Base-by-base conservation (phyloP, 1,140 invertebrate species). In the Lepidostoma basale region DNA sequence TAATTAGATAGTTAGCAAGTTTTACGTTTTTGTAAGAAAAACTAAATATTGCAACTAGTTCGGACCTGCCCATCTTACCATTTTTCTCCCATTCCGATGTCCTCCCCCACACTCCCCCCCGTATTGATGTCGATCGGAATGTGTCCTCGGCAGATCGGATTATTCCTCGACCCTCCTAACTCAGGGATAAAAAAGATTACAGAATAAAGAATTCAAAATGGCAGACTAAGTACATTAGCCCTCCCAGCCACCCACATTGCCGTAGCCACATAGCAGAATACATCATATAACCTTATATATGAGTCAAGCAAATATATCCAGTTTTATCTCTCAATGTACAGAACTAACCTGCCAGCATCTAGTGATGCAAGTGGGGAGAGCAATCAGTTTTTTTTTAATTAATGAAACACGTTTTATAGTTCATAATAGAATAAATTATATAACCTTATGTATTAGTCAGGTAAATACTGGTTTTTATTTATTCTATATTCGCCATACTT, bases 61-160 rank as follows among this genome's bases (percentile, higher is more conserved):
- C 40, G 62, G 12, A 39, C 60, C 68, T 65, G 60, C 36, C 25
- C 60, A 65, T 64, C 68, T 69, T 69, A 45, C 65, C 68, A 70
- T 70, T 65, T 70, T 70, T 70, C 62, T 70, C 68, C 68, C 68
- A 70, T 70, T 70, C 56, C 62, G 25, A 63, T 25, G 60, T 44
- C 33, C n/a, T 8, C 63, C 22, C 64, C 58, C 56, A 45, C 45
- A 54, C 26, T 22, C 23, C 25, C 28, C 36, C 33, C 47, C 54
- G 18, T 62, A 59, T 62, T 54, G 62, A 68, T 36, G 33, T 42
- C 58, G 44, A 52, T 68, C 18, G 44, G 58, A 62, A 62, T 68
- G 67, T 68, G 47, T 47, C 44, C 47, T 33, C 56, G 52, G 36
- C 26, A 12, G 25, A 30, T 59, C 18, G 33, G 54, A 59, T 59